phyloP scores from a whole-genome alignment of 2,888 invertebrate species.

The Mylabris sibirica region DNA sequence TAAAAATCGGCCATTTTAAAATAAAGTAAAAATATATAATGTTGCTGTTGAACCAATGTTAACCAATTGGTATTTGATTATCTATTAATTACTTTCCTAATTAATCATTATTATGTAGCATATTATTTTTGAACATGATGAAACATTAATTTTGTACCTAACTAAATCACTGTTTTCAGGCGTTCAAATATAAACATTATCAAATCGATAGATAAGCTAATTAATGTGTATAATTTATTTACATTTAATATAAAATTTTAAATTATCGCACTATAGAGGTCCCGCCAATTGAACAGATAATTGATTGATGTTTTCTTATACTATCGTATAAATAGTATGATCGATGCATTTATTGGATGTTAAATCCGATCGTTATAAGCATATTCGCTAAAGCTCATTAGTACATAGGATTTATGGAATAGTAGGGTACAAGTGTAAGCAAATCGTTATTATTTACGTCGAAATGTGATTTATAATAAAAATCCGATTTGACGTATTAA shows the following conservation, averaged over 20 bases:
- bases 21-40: too few relatives aligned
- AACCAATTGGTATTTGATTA: not conserved
- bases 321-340: not conserved
- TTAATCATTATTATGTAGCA: not conserved
- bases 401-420: not conserved
- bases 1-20: too few relatives aligned
- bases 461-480: conserved; percentile 37
- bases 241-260: not conserved
- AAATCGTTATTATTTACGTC: conserved; percentile 36
- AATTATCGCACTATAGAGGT: not conserved
- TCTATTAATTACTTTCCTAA: not conserved
- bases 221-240: not conserved
- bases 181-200: not conserved
- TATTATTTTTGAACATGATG: not conserved
- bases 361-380: not conserved
- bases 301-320: too few relatives aligned
- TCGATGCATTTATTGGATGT: not conserved
- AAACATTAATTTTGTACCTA: not conserved
- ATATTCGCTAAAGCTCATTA: conserved; percentile 1
- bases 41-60: too few relatives aligned
- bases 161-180: not conserved
- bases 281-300: too few relatives aligned
- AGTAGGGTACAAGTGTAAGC: conserved; percentile 19
- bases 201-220: not conserved
- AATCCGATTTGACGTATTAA: conserved; percentile 37